Evolutionary conservation across 2,888 invertebrate genomes (phyloP).

Genomic region (Dyspetes luteomarginatus): DNA sequence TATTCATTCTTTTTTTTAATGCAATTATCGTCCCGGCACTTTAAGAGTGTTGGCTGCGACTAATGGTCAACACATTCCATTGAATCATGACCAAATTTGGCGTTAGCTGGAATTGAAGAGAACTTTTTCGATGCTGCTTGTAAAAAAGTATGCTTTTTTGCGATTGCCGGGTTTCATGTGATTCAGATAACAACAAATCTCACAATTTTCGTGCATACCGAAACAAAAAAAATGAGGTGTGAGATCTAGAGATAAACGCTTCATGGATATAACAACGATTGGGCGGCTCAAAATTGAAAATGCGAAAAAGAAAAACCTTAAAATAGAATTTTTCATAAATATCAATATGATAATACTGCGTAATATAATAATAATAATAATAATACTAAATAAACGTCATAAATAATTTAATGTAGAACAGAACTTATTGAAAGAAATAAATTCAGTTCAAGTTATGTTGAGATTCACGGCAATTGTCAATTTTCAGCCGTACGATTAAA

Average conservation of each 20-base stretch:
- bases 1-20: neutral
- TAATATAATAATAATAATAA: no score
- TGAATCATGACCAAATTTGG: slow-evolving; percentile 14
- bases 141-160: neutral
- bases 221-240: neutral
- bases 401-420: no score
- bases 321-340: neutral
- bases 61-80: slow-evolving; percentile 51
- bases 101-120: neutral
- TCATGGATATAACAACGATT: neutral
- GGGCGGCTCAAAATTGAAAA: slow-evolving; percentile 23
- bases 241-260: neutral
- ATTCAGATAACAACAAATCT: neutral
- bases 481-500: no score
- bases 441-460: no score
- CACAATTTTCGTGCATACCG: neutral
- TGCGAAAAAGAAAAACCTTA: neutral
- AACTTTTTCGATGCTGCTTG: neutral
- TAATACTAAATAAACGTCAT: no score
- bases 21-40: neutral
- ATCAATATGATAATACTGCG: no score
- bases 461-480: no score
- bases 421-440: no score
- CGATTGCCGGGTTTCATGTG: neutral
- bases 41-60: neutral